Base-by-base conservation (phyloP, 2,113 vertebrate species). In the Microcebus murinus region DNA sequence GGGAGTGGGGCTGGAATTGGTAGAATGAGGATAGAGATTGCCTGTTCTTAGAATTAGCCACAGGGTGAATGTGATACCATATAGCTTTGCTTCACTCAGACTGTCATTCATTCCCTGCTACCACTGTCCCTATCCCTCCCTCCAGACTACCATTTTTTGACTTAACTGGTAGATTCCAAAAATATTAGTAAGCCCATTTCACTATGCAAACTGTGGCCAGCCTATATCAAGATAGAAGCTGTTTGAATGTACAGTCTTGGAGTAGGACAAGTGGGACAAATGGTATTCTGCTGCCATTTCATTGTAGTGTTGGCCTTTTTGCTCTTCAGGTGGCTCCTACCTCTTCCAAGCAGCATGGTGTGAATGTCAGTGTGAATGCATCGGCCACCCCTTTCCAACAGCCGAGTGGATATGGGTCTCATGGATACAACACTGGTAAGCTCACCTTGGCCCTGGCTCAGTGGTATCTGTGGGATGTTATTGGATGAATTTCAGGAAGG, bases 311-410 rank as follows among this genome's bases (percentile, higher is more conserved):
- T 95, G 59, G 48, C 42, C 71, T 88, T 93, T 80, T 83, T 89
- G 95, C 52, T 73, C 86, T 59, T 27, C 95, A 99, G 99, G 99
- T 99, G 98, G 99, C 99, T 98, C 99, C 99, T 99, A 99, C 99
- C 98, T 99, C 99, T 98, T 99, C 99, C 95, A 99, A 99, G 98
- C 99, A 99, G 98, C 99, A 99, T 34, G 99, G 99, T 97, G 99
- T 99, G 98, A 99, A 99, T 98, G 99, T 99, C 81, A 99, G 99
- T n/a, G 99, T 99, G 97, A 99, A 99, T 18, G 99, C 99, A 65
- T 99, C 99, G 17, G 99, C 99, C 82, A 99, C 99, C 45, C 99
- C 99, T 79, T 99, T 99, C 97, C 99, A 99, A 96, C 99, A 99
- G 98, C 99, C 99, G 83, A 99, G 99, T 31, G 99, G 99, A 97